Evolutionary conservation across 2,888 invertebrate species (phyloP).

Genomic region (Caenorhabditis macrosperma): DNA sequence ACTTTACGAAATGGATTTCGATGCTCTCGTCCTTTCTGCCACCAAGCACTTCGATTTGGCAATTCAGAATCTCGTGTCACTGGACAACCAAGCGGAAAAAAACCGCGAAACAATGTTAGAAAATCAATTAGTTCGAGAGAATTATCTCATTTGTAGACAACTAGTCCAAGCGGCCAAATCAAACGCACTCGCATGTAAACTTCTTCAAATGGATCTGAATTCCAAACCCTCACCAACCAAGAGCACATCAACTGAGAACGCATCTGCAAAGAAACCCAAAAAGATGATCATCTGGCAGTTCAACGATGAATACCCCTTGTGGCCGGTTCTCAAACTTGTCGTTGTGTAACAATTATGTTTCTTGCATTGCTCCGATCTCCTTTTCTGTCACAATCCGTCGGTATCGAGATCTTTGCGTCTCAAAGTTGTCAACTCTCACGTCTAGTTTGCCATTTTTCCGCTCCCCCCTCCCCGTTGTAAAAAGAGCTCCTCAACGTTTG

Average conservation of each 20-base stretch:
- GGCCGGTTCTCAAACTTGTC: conserved; percentile 27
- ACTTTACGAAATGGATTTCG: neutral
- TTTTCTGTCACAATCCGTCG: conserved; percentile 29
- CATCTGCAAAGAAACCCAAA: neutral
- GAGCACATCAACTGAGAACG: neutral
- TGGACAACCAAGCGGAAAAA: conserved; percentile 3
- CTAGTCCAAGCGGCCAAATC: conserved; percentile 10
- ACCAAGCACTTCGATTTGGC: neutral
- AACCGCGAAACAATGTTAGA: conserved; percentile 23
- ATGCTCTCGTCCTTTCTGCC: conserved; percentile 7
- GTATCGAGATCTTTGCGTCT: neutral
- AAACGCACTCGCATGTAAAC: conserved; percentile 14
- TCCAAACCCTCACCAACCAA: no score
- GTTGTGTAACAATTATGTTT: neutral
- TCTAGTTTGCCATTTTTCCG: conserved; percentile 18
- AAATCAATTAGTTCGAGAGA: neutral
- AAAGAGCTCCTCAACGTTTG: neutral
- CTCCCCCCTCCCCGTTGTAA: neutral
- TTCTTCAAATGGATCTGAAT: conserved; percentile 24
- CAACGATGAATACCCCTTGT: conserved; percentile 17
- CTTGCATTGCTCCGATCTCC: conserved; percentile 17
- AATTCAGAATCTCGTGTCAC: neutral
- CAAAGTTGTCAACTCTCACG: conserved; percentile 1
- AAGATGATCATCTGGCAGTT: conserved; percentile 27
- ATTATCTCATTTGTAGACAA: conserved; percentile 11